phyloP scores from a whole-genome alignment of 1,140 invertebrate species.

The Drosophila elegans region DNA sequence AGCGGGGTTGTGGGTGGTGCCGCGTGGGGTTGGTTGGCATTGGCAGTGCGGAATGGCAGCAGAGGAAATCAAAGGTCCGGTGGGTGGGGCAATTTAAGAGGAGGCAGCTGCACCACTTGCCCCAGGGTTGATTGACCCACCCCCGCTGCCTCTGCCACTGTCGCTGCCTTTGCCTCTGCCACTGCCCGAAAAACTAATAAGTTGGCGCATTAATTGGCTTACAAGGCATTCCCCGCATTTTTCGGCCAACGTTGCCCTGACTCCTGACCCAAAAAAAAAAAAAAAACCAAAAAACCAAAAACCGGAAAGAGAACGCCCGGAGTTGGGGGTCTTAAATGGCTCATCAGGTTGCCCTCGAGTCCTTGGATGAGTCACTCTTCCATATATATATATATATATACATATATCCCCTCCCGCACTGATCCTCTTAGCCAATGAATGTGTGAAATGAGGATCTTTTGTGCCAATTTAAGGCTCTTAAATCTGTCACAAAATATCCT shows the following conservation, averaged over 20 bases:
- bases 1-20: constrained; percentile 47
- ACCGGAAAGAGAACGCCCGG: not conserved
- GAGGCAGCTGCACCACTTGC: constrained; percentile 43
- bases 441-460: constrained; percentile 39
- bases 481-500: constrained; percentile 3
- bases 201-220: constrained; percentile 80
- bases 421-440: constrained; percentile 19
- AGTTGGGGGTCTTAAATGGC: not conserved
- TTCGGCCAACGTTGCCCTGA: constrained; percentile 27
- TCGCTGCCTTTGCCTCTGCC: not conserved
- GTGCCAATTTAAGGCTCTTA: constrained; percentile 37
- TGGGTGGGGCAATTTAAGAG: constrained; percentile 33
- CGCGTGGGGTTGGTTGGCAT: not conserved
- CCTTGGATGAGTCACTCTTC: constrained; percentile 28
- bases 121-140: constrained; percentile 34
- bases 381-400: too few species aligned
- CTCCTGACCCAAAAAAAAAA: constrained; percentile 7
- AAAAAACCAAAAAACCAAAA: not conserved
- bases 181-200: constrained; percentile 71
- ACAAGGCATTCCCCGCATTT: constrained; percentile 67
- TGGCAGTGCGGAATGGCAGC: constrained; percentile 54
- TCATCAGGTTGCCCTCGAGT: not conserved
- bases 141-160: not conserved
- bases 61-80: constrained; percentile 32
- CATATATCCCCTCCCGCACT: not conserved